Base-by-base conservation (phyloP, 2,113 vertebrate genomes). In the Upupa epops region DNA sequence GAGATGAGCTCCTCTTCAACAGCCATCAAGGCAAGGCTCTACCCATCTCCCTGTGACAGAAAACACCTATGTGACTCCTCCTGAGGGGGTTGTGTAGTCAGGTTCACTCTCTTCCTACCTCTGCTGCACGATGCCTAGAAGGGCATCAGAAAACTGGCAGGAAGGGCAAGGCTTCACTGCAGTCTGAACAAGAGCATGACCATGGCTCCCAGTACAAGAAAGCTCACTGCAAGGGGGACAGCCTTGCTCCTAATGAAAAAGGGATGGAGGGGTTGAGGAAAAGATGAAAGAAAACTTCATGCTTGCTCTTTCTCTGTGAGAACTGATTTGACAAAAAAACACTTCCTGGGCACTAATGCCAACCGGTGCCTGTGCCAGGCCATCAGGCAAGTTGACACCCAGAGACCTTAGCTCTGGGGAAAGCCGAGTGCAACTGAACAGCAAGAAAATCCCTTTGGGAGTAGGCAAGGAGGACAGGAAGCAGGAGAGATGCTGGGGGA, bases 181-280 rank as follows among this genome's bases (percentile, higher is more conserved):
- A 0, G 3, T 11, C 59, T 28, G n/a, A 77, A 70, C 1, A 2
- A 51, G 19, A 70, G 21, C 9, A 2, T 0, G 8, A 32, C 31
- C 22, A 17, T 1, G 6, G 26, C 16, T 55, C 29, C 29, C 37
- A 1, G 0, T 0, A 1, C 17, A 46, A 70, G 24, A 36, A 59
- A 48, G 32, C 2, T 88, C 21, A 4, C 0, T 20, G 42, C 20
- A 9, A 51, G 10, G n/a, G 13, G 37, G 8, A 24, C n/a, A n/a
- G 37, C 12, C 26, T n/a, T 37, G 19, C 46, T 48, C 46, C 19
- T 20, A 18, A 17, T 48, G 46, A 19, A 48, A 21, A 21, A n/a
- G n/a, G 11, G 37, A 46, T 20, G 0, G 11, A 0, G 2, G 12
- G 6, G 19, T 36, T 81, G 46, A 55, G 42, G n/a, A 73, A 51